Evolutionary conservation across 2,113 vertebrate species (phyloP).

Genomic region (Melierax canorus): DNA sequence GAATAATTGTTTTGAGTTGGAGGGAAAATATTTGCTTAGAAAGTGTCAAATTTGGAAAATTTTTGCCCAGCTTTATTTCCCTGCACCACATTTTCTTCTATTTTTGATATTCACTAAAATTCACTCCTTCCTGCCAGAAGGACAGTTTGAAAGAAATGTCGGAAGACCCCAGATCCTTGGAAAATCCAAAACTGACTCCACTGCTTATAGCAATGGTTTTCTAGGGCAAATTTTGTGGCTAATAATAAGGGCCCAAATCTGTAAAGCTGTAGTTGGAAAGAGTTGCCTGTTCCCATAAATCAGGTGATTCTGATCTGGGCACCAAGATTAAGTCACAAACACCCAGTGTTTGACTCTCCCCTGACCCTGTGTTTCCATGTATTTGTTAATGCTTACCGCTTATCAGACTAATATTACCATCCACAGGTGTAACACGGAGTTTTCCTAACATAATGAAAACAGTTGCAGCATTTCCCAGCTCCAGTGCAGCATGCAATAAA

Average conservation of each 20-base stretch:
- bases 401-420: not conserved
- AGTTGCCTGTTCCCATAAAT: not conserved
- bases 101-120: not conserved
- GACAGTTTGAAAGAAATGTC: not conserved
- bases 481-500: not conserved
- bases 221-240: not conserved
- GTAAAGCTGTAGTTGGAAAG: not conserved
- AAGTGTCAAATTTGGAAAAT: not conserved
- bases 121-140: not conserved
- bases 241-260: not conserved
- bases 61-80: not conserved
- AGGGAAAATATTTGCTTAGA: not conserved
- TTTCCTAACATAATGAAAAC: not conserved
- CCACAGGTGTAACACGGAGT: rapidly evolving
- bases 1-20: not conserved
- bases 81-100: not conserved
- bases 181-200: not conserved
- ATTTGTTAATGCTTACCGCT: not conserved
- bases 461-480: not conserved
- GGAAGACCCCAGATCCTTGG: not conserved
- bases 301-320: not conserved
- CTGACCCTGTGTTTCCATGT: not conserved
- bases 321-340: not conserved
- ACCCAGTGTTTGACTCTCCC: not conserved
- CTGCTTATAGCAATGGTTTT: not conserved